A percentile compares a stretch with the other conserved stretches of the same genome.
phyloP scores from a whole-genome alignment of 2,113 vertebrate genomes.

The Alectura lathami region DNA sequence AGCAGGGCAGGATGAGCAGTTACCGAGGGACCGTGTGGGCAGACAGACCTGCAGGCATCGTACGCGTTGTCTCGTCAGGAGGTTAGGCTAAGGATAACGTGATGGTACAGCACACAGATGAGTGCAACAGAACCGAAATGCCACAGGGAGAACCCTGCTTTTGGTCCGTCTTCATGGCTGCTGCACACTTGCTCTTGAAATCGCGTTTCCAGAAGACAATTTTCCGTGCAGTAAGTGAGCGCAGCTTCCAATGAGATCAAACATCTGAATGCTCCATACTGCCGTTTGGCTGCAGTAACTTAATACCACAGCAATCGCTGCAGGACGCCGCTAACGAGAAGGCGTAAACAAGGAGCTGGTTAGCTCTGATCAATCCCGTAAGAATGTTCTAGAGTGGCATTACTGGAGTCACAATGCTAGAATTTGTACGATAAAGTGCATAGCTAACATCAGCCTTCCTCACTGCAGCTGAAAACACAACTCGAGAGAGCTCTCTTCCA shows the following conservation, averaged over 20 bases:
- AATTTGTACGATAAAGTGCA: not conserved
- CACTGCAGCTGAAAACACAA: fast-evolving
- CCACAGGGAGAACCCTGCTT: not conserved
- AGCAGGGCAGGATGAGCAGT: not conserved
- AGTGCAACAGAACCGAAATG: not conserved
- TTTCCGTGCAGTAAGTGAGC: not conserved
- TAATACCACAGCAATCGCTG: not conserved
- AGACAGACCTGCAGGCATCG: not conserved
- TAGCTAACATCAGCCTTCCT: not conserved
- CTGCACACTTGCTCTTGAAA: not conserved
- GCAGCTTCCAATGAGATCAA: not conserved
- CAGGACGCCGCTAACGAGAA: not conserved
- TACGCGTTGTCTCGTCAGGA: not conserved
- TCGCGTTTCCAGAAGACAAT: not conserved
- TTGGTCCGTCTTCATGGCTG: not conserved
- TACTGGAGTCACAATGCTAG: not conserved
- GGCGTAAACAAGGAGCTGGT: not conserved
- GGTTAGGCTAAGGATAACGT: not conserved
- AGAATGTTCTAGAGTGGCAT: not conserved
- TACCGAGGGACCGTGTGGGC: not conserved
- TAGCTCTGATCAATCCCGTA: not conserved
- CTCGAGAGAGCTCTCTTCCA: not conserved
- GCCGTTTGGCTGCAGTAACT: not conserved
- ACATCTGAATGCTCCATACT: not conserved
- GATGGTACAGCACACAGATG: not conserved